These are phyloP conservation scores for Drosophila malerkotliana DNA, from an alignment of 1,140 invertebrate genomes.

Conservation along the genomic window DNA sequence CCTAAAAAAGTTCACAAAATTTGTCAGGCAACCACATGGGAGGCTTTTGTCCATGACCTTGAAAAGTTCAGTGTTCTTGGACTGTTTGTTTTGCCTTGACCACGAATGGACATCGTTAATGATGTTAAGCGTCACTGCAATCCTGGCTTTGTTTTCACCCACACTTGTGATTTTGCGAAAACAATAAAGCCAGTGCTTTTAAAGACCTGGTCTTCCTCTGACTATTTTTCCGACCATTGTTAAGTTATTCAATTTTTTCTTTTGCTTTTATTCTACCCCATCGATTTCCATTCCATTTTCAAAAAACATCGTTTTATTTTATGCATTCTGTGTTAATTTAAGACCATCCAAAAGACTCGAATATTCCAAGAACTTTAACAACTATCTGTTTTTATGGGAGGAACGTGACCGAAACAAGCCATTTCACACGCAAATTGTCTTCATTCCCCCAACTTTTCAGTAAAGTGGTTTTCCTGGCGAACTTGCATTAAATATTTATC, in stretches of 20 bases:
- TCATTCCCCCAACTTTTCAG: background rate
- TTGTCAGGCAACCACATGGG: conserved; percentile 15
- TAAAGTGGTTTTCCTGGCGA: conserved; percentile 17
- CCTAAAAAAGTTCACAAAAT: conserved; percentile 18
- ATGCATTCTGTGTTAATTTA: background rate
- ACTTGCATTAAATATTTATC: conserved; percentile 52
- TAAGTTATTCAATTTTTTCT: background rate
- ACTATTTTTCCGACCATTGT: too few relatives aligned
- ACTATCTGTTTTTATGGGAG: conserved; percentile 23
- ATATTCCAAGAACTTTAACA: background rate
- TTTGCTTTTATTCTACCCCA: background rate
- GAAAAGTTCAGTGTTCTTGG: conserved; percentile 14
- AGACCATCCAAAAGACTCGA: background rate
- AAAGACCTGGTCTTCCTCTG: too few relatives aligned
- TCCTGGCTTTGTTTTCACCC: conserved; percentile 4
- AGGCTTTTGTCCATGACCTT: conserved; percentile 17
- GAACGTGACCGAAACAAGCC: conserved; percentile 48
- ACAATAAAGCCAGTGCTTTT: too few relatives aligned
- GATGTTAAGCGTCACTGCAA: conserved; percentile 39
- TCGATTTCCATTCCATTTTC: background rate
- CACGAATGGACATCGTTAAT: conserved; percentile 44
- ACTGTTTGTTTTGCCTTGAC: conserved; percentile 49
- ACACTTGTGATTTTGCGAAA: background rate
- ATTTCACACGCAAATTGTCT: conserved; percentile 42
- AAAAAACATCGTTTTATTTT: background rate